phyloP scores from a whole-genome alignment of 35 echinoderm and acorn worm genomes.

The Lytechinus pictus region DNA sequence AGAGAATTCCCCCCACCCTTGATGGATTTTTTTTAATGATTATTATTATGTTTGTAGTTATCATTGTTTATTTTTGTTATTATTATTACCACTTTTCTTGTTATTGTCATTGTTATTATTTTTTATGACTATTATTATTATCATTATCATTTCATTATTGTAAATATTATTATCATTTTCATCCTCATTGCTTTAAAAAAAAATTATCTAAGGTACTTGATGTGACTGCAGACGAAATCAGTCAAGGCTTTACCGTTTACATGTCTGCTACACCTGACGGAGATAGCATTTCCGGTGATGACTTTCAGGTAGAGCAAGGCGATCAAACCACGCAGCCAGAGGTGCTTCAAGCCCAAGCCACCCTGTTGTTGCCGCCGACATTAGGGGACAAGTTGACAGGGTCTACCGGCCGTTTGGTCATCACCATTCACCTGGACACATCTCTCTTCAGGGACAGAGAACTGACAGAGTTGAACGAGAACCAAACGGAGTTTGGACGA shows the following conservation, averaged over 20 bases:
- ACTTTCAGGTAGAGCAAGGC: not conserved
- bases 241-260: not conserved
- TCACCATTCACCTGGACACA: not conserved
- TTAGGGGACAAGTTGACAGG: not conserved
- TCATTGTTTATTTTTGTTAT: too few relatives aligned
- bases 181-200: not conserved
- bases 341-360: not conserved
- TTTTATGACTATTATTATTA: too few relatives aligned
- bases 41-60: too few relatives aligned
- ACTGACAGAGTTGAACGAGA: not conserved
- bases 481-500: not conserved
- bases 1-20: too few relatives aligned
- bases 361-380: not conserved
- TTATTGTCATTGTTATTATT: too few relatives aligned
- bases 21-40: too few relatives aligned
- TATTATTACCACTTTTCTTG: too few relatives aligned
- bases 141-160: too few relatives aligned
- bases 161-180: too few relatives aligned
- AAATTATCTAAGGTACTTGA: not conserved
- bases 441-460: not conserved
- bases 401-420: not conserved
- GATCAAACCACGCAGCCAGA: not conserved
- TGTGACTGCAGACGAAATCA: not conserved
- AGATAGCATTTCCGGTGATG: not conserved
- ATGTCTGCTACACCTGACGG: not conserved